These are phyloP conservation scores for Charina bottae DNA, from an alignment of 2,113 vertebrate genomes.

Conservation along the genomic window DNA sequence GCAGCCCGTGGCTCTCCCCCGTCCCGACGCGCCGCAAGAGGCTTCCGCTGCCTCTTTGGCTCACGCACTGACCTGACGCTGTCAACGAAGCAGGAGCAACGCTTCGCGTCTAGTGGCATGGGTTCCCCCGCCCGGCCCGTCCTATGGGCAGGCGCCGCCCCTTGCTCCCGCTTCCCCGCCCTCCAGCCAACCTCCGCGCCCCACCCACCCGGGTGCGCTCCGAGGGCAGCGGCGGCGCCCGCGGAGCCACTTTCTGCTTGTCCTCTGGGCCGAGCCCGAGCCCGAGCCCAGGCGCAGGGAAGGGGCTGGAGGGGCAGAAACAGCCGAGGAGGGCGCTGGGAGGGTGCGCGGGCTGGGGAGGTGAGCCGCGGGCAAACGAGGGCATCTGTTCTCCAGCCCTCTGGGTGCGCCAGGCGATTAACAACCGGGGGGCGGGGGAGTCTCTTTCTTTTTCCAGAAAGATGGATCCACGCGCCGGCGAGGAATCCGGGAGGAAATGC, in stretches of 20 bases:
- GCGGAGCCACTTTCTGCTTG: neutral
- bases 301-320: neutral
- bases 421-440: no score
- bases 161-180: slow-evolving; percentile 28
- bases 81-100: slow-evolving; percentile 57
- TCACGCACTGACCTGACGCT: slow-evolving; percentile 54
- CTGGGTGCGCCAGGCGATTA: neutral
- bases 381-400: neutral
- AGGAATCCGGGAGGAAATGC: neutral
- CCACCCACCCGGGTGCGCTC: neutral
- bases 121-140: slow-evolving; percentile 51
- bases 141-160: slow-evolving; percentile 35
- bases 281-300: neutral
- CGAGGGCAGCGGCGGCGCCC: neutral
- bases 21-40: neutral
- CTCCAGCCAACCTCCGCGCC: neutral
- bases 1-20: neutral
- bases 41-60: neutral
- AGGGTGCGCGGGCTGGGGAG: neutral
- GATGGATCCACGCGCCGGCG: neutral
- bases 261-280: neutral
- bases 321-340: neutral
- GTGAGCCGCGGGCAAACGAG: neutral
- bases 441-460: neutral
- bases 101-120: slow-evolving; percentile 52